Evolutionary conservation across 2,113 vertebrate genomes (phyloP).

Genomic region (Hepsetus odoe): DNA sequence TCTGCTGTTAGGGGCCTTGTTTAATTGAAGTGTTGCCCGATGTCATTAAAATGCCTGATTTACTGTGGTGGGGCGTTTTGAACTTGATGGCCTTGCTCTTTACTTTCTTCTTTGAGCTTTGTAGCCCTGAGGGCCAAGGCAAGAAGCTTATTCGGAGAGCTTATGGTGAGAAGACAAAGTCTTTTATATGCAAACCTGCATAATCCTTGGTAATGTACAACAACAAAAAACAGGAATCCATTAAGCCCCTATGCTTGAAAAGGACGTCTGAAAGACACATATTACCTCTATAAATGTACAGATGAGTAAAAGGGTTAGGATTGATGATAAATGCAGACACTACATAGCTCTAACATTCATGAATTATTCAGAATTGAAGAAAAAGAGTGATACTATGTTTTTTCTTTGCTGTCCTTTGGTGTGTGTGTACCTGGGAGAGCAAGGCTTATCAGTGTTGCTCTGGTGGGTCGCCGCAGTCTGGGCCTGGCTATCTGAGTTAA

Average conservation of each 20-base stretch:
- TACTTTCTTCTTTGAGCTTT: conserved; percentile 9
- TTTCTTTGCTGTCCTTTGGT: not conserved
- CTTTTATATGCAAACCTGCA: conserved; percentile 21
- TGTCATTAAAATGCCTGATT: conserved; percentile 7
- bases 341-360: not conserved
- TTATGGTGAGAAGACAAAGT: conserved; percentile 6
- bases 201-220: conserved; percentile 22
- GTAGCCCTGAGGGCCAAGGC: not conserved
- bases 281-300: conserved; percentile 10
- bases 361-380: conserved; percentile 2
- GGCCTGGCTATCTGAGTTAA: conserved; percentile 43
- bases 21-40: conserved; percentile 45
- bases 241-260: conserved; percentile 21
- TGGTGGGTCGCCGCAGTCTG: conserved; percentile 25
- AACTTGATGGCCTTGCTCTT: not conserved
- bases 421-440: not conserved
- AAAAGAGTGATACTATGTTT: not conserved
- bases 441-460: conserved; percentile 39
- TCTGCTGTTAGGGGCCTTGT: conserved; percentile 7
- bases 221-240: conserved; percentile 11
- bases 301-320: not conserved
- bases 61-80: not conserved
- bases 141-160: conserved; percentile 10
- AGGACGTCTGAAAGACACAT: not conserved
- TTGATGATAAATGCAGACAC: conserved; percentile 18